A percentile compares a stretch with the other conserved stretches of the same genome.
These are phyloP conservation scores for Diarsia mendica DNA, from an alignment of 2,888 invertebrate genomes.

Conservation along the genomic window DNA sequence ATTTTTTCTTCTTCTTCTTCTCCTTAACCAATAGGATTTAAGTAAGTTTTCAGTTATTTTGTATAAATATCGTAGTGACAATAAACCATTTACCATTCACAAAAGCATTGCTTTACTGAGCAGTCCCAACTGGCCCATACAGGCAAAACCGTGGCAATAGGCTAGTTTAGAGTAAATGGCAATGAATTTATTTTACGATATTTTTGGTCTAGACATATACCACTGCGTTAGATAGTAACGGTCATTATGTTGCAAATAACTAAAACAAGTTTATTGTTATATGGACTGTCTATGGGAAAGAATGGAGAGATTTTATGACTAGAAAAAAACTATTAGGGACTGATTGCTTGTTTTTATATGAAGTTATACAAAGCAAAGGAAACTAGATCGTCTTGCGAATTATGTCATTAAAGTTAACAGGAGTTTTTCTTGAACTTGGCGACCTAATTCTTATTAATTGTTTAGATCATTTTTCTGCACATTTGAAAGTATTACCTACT, in stretches of 20 bases:
- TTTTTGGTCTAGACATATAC: slow-evolving; percentile 38
- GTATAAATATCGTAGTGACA: too few species aligned
- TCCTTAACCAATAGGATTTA: too few species aligned
- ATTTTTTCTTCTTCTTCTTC: too few species aligned
- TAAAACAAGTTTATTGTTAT: slow-evolving; percentile 30
- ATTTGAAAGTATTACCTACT: not conserved
- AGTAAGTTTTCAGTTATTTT: too few species aligned
- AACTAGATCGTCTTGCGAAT: not conserved
- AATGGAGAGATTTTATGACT: slow-evolving; percentile 24
- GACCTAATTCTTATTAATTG: not conserved
- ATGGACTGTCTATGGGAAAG: slow-evolving; percentile 8
- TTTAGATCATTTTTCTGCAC: not conserved
- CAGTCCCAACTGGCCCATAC: too few species aligned
- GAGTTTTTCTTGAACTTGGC: not conserved
- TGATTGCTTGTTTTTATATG: slow-evolving; percentile 3
- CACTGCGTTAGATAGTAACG: slow-evolving; percentile 17
- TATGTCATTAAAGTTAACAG: not conserved
- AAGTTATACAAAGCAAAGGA: not conserved
- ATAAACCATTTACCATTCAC: too few species aligned
- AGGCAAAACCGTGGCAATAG: not conserved
- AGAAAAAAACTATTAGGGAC: not conserved
- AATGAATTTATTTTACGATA: slow-evolving; percentile 43
- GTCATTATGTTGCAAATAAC: not conserved
- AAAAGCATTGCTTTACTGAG: too few species aligned
- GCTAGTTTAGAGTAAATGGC: slow-evolving; percentile 39